Evolutionary conservation across 2,797 vertebrate genomes (phyloP), one percentile per base, ranked within the genome.

Genomic region (Cyprinodon diabolis): DNA sequence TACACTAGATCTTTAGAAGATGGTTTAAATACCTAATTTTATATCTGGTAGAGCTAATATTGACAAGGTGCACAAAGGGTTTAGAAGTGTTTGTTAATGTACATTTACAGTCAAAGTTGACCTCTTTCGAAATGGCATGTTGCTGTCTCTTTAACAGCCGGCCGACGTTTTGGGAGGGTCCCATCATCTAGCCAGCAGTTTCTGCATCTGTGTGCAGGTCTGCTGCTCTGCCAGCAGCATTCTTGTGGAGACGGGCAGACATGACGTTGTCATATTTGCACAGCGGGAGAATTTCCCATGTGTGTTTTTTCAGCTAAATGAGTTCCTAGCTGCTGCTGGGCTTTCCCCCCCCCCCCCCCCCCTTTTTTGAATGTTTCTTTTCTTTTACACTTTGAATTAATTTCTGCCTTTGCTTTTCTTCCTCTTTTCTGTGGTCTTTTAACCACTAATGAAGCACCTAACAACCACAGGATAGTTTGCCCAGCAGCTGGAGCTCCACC

Each of bases 211-310:
- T 5, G 49, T 60, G 81, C n/a, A 23, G 47, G 65, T 69, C 40
- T 57, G 78, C 57, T 70, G 75, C 71, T 65, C 63, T 68, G 47
- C 80, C 68, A 73, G 80, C 72, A 40, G 72, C 87, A 89, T 91
- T 92, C 86, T 87, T 91, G 92, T 54, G 88, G 91, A 90, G 8
- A 30, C 75, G 83, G 69, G 35, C 83, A 90, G 91, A 90, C 88
- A 35, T 89, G 87, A 89, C 87, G 82, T 85, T 89, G 81, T 85
- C 85, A 78, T 84, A 81, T 87, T 86, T 91, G 87, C 72, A 70
- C 75, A 75, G 81, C 68, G 71, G 75, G 88, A 85, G 85, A 85
- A 88, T 89, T 87, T 85, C 80, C 77, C 63, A 43, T 43, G 40
- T 73, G 21, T 66, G 48, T 21, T 47, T 57, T 58, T 47, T 63